These are phyloP conservation scores for Liodrosophila aerea DNA, from an alignment of 2,888 invertebrate genomes.

Conservation along the genomic window DNA sequence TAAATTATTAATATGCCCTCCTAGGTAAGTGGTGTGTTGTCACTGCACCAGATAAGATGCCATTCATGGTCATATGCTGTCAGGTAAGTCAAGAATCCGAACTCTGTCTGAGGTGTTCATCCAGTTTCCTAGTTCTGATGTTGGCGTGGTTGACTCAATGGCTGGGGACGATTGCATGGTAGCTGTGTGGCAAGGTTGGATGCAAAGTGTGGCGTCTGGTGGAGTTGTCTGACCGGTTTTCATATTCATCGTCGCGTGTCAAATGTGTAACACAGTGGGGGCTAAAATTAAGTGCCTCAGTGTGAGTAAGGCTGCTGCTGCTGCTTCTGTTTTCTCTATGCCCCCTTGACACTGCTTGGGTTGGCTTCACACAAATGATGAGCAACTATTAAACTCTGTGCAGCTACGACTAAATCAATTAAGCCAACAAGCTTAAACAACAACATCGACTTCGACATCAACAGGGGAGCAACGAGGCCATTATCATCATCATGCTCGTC, in stretches of 20 bases:
- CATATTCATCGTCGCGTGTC: slow-evolving; percentile 43
- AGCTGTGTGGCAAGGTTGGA: slow-evolving; percentile 12
- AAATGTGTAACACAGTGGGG: slow-evolving; percentile 60
- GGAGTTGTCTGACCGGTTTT: slow-evolving; percentile 52
- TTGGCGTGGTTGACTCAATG: slow-evolving; percentile 55
- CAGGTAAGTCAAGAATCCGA: slow-evolving; percentile 39
- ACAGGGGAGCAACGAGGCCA: slow-evolving; percentile 51
- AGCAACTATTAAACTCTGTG: slow-evolving; percentile 67
- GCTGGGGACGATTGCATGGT: slow-evolving; percentile 43
- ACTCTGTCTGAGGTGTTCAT: slow-evolving; percentile 21
- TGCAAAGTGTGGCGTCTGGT: slow-evolving; percentile 29
- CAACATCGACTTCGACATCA: slow-evolving; percentile 43
- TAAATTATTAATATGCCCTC: slow-evolving; percentile 60
- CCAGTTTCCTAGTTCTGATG: not conserved
- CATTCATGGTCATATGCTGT: slow-evolving; percentile 60
- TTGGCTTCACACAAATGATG: slow-evolving; percentile 61
- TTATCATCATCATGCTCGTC: slow-evolving; percentile 60
- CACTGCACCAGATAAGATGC: slow-evolving; percentile 57
- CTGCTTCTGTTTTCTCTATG: slow-evolving; percentile 6
- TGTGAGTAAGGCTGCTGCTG: slow-evolving; percentile 4
- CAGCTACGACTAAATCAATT: slow-evolving; percentile 75
- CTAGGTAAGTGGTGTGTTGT: slow-evolving; percentile 39
- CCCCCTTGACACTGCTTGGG: slow-evolving; percentile 6
- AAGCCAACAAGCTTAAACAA: slow-evolving; percentile 61
- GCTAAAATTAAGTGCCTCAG: slow-evolving; percentile 51